These are phyloP conservation scores for Tridacna crocea DNA, from an alignment of 2,888 invertebrate species.

Conservation along the genomic window DNA sequence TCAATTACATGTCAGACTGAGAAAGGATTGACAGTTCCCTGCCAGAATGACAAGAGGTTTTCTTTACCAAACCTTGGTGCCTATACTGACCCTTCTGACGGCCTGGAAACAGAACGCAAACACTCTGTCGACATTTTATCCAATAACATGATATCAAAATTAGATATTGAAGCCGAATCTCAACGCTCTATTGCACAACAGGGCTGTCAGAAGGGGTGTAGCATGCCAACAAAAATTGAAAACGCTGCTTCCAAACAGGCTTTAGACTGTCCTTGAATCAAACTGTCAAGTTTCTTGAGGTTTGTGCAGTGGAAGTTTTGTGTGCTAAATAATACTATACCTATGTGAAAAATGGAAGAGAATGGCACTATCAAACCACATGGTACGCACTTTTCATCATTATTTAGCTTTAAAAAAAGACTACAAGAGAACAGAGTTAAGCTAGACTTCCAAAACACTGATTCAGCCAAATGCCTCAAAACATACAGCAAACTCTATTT, in stretches of 20 bases:
- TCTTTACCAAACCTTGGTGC: slow-evolving; percentile 54
- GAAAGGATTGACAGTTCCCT: slow-evolving; percentile 4
- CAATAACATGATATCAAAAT: slow-evolving; percentile 20
- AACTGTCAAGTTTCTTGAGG: no score
- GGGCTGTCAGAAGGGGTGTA: neutral
- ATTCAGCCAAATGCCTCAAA: no score
- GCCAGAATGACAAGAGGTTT: slow-evolving; percentile 32
- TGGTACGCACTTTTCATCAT: no score
- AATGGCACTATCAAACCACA: no score
- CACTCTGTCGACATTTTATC: slow-evolving; percentile 9
- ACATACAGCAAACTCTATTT: no score
- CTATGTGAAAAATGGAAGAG: no score
- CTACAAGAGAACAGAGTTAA: no score
- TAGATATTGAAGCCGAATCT: neutral
- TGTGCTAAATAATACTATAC: no score
- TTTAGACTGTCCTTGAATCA: neutral
- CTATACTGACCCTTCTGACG: slow-evolving; percentile 2
- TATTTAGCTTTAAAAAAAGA: no score
- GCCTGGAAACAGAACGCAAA: slow-evolving; percentile 7
- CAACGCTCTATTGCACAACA: neutral
- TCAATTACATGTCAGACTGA: slow-evolving; percentile 15
- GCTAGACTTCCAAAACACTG: no score
- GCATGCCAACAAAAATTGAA: neutral
- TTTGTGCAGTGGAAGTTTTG: no score
- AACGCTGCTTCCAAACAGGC: slow-evolving; percentile 5